Conservation (phyloP, 1,140 invertebrate genomes). For the Acromyrmex echinatior region DNA sequence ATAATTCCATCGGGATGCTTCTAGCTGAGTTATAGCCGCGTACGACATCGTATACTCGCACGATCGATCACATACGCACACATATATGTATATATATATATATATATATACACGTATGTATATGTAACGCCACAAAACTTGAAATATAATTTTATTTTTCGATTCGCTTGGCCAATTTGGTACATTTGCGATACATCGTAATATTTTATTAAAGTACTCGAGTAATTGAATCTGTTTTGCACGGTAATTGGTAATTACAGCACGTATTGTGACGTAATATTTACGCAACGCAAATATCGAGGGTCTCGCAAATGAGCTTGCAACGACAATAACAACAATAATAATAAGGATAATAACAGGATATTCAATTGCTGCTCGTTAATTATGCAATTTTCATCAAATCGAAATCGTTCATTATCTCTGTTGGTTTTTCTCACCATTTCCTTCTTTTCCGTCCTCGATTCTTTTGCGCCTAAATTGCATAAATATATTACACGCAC, state of each 20-base stretch:
- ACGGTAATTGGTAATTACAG: slow-evolving; percentile 31
- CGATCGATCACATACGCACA: slow-evolving; percentile 30
- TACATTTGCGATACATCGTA: background rate
- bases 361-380: slow-evolving; percentile 30
- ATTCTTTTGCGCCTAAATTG: background rate
- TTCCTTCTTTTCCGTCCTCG: background rate
- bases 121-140: background rate
- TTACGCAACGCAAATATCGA: slow-evolving; percentile 32
- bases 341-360: slow-evolving; percentile 32
- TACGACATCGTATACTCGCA: background rate
- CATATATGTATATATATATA: too few relatives aligned
- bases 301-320: slow-evolving; percentile 24
- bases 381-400: slow-evolving; percentile 29
- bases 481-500: background rate
- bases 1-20: slow-evolving; percentile 45
- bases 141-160: background rate
- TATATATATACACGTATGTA: too few relatives aligned
- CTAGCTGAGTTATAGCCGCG: slow-evolving; percentile 33
- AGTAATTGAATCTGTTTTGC: slow-evolving; percentile 28
- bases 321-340: slow-evolving; percentile 27
- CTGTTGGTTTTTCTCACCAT: background rate
- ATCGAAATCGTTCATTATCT: slow-evolving; percentile 22
- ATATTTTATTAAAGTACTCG: slow-evolving; percentile 32
- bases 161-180: background rate
- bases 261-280: slow-evolving; percentile 15